phyloP scores from a whole-genome alignment of 2,888 invertebrate genomes.

The Cheilosia soror region DNA sequence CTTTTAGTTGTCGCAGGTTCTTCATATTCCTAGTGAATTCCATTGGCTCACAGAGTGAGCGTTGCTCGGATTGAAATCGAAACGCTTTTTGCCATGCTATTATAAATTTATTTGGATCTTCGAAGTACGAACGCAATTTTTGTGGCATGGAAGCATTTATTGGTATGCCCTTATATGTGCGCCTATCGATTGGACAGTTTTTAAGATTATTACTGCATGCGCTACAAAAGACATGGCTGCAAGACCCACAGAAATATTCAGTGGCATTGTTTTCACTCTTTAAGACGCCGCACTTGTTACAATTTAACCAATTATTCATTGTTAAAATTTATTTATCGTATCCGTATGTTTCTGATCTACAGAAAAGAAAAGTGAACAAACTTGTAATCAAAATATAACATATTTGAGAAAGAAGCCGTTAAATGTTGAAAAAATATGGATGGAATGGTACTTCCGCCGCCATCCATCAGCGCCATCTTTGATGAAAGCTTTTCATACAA shows the following conservation, averaged over 20 bases:
- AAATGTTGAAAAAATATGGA: too few species aligned
- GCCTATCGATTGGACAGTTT: conserved; percentile 52
- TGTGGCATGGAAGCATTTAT: conserved; percentile 43
- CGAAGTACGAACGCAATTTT: conserved; percentile 35
- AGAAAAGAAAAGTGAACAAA: too few species aligned
- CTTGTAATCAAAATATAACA: too few species aligned
- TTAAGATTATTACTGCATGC: conserved; percentile 37
- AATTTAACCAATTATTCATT: conserved; percentile 58
- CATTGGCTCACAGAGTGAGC: conserved; percentile 6
- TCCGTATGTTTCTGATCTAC: neutral
- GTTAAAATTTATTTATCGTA: neutral
- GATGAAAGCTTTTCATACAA: too few species aligned
- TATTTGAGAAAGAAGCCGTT: neutral
- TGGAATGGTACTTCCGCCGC: too few species aligned
- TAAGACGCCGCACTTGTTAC: conserved; percentile 58
- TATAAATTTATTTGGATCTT: conserved; percentile 44
- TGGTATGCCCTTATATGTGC: conserved; percentile 31
- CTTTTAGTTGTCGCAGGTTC: conserved; percentile 22
- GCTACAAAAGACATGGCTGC: conserved; percentile 54
- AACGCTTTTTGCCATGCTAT: conserved; percentile 42
- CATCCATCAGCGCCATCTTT: too few species aligned
- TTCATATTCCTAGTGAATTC: neutral
- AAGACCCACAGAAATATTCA: conserved; percentile 39
- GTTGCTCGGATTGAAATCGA: conserved; percentile 59
- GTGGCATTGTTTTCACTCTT: neutral